Base-by-base conservation (phyloP, 2,113 vertebrate genomes). In the Progne subis region DNA sequence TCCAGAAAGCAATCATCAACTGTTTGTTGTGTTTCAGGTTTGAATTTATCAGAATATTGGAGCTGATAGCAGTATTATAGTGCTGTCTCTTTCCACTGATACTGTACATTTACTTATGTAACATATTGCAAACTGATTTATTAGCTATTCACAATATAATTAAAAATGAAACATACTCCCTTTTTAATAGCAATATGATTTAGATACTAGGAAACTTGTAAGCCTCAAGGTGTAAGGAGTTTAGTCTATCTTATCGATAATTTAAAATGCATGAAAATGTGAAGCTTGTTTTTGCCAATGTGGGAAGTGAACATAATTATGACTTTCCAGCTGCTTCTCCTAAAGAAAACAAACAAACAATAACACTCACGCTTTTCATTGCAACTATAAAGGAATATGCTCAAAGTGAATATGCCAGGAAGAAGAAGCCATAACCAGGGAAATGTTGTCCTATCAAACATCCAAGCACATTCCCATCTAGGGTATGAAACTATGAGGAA, bases 251-350 rank as follows among this genome's bases (percentile, higher is more conserved):
- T 43, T 77, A 18, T 2, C 94, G 88, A 87, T 91, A 82, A 92
- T 88, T 96, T 80, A 76, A 93, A 88, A 96, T 89, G 63, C 43
- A 82, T 69, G 83, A 82, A 97, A 94, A 86, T 82, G 88, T 88
- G 94, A 95, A 87, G 50, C 60, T 95, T 96, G 39, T 88, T 82
- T 91, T 91, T 97, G 93, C 84, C 89, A 95, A 2, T 90, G 89
- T 86, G 82, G 81, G 43, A 96, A 96, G 77, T 77, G 82, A 97
- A 92, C 71, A 85, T 91, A 96, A 95, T 96, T 97, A 95, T 92
- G 80, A 86, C 81, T 97, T 97, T 94, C 95, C 93, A 97, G 92
- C 94, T 98, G 93, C 92, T 97, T 97, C 83, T 97, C 75, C 91
- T 95, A 77, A 94, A 96, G 91, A 93, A 96, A 83, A 69, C 37